Conservation (phyloP, 2,797 vertebrate genomes). For the Enteromius fasciolatus region DNA sequence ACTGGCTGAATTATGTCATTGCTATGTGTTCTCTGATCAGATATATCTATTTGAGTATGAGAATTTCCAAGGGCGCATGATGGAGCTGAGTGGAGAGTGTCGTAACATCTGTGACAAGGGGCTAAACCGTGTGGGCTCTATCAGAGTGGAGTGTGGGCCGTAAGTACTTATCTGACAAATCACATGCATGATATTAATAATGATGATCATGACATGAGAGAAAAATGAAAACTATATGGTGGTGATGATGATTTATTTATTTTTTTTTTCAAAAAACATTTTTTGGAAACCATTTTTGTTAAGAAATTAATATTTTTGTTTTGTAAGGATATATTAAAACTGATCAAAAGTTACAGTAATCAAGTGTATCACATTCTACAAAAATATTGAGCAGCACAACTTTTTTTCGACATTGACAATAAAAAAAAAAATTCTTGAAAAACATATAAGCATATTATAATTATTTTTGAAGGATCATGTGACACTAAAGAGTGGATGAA, state of each 20-base stretch:
- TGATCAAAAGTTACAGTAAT: background rate
- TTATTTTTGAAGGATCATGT: background rate
- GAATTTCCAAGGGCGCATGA: constrained; percentile 83
- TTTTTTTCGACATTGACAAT: background rate
- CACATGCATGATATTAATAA: background rate
- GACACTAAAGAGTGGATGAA: background rate
- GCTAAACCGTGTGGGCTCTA: constrained; percentile 79
- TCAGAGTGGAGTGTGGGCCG: constrained; percentile 83
- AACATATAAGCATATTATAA: background rate
- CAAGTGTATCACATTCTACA: background rate
- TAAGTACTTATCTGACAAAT: constrained; percentile 67
- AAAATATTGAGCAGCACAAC: background rate
- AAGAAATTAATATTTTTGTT: background rate
- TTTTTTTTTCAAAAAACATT: background rate
- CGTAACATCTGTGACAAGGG: constrained; percentile 81
- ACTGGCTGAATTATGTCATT: background rate
- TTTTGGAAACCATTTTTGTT: background rate
- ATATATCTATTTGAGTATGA: constrained; percentile 83
- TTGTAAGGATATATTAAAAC: background rate
- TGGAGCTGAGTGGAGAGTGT: constrained; percentile 79
- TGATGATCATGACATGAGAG: background rate
- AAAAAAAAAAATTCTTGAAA: background rate
- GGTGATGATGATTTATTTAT: background rate
- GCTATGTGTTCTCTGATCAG: constrained; percentile 63
- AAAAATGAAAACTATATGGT: background rate